Evolutionary conservation across 2,888 invertebrate genomes (phyloP).

Genomic region (Hofmannophila pseudospretella): DNA sequence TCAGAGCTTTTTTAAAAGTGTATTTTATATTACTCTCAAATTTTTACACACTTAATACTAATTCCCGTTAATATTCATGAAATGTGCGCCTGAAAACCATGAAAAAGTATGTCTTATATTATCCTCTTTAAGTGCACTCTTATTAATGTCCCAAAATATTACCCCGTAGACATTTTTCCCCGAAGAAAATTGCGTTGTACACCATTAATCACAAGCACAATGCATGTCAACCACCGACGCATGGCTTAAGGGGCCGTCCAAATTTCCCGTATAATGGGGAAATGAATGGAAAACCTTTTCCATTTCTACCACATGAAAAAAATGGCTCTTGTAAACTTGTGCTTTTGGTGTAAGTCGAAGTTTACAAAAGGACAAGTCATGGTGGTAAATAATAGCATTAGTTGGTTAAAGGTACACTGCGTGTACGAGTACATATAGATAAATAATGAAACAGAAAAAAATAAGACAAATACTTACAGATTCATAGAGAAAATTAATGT

Average conservation of each 20-base stretch:
- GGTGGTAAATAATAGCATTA: background rate
- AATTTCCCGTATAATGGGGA: slow-evolving; percentile 64
- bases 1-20: too few species aligned
- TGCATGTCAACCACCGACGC: slow-evolving; percentile 64
- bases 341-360: slow-evolving; percentile 8
- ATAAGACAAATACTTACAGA: too few species aligned
- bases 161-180: slow-evolving; percentile 40
- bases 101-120: background rate
- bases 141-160: slow-evolving; percentile 17
- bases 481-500: too few species aligned
- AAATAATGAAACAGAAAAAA: too few species aligned
- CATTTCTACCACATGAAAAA: slow-evolving; percentile 16
- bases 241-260: slow-evolving; percentile 56
- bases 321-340: slow-evolving; percentile 21
- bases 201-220: slow-evolving; percentile 72
- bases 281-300: slow-evolving; percentile 61
- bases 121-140: background rate
- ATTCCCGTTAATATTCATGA: too few species aligned
- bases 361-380: slow-evolving; percentile 4
- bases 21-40: too few species aligned
- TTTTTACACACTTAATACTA: too few species aligned
- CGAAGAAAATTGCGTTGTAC: slow-evolving; percentile 61
- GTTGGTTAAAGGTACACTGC: too few species aligned
- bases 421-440: too few species aligned
- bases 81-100: background rate